phyloP scores from a whole-genome alignment of 2,888 invertebrate species.

The Meliscaeva auricollis region DNA sequence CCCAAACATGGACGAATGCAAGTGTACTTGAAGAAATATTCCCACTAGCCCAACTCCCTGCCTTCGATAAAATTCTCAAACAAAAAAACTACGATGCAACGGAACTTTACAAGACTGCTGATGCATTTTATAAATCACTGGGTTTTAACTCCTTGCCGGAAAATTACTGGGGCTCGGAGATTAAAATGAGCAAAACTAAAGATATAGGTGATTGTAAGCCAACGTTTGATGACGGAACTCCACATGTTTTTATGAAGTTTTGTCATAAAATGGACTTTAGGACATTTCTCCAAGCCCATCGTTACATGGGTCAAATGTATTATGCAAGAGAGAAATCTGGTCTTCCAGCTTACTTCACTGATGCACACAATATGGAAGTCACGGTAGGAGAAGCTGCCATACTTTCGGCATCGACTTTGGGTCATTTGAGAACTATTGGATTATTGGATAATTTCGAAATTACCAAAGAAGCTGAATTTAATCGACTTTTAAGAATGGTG shows the following conservation, averaged over 20 bases:
- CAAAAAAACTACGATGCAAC: not conserved
- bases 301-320: constrained; percentile 80
- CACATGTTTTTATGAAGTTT: not conserved
- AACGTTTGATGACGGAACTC: not conserved
- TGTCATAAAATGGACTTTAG: constrained; percentile 81
- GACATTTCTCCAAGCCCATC: constrained; percentile 81
- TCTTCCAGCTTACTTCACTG: constrained; percentile 79
- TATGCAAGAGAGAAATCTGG: constrained; percentile 80
- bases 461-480: constrained; percentile 31
- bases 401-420: constrained; percentile 53
- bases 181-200: not conserved
- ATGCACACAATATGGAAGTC: constrained; percentile 40
- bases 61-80: not conserved
- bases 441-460: constrained; percentile 17
- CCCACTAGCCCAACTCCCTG: not conserved
- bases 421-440: constrained; percentile 42
- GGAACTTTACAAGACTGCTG: not conserved
- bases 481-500: constrained; percentile 64
- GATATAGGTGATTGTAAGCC: constrained; percentile 40
- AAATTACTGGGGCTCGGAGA: not conserved
- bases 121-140: constrained; percentile 1
- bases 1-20: constrained; percentile 41
- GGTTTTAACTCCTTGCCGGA: constrained; percentile 18
- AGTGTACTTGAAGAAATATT: constrained; percentile 8
- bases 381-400: constrained; percentile 60